phyloP scores from a whole-genome alignment of 2,888 invertebrate genomes.

The Apamea crenata region DNA sequence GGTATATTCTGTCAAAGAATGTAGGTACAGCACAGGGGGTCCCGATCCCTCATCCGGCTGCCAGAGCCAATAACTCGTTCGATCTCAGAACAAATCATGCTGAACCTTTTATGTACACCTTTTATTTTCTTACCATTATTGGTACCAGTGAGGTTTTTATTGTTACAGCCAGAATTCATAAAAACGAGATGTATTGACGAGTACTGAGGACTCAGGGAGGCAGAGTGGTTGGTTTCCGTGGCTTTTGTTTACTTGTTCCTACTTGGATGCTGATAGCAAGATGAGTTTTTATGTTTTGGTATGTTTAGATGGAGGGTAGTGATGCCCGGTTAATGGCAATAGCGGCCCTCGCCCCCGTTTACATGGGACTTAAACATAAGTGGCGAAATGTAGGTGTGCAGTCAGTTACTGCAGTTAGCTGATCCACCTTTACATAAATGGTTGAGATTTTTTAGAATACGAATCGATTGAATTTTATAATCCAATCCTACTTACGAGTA shows the following conservation, averaged over 20 bases:
- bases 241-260: constrained; percentile 16
- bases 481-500: too few species aligned
- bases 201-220: not conserved
- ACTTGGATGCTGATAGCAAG: not conserved
- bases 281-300: constrained; percentile 4
- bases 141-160: constrained; percentile 40
- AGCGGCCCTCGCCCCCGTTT: too few species aligned
- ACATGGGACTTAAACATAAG: not conserved
- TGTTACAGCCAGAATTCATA: constrained; percentile 46
- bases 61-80: constrained; percentile 63
- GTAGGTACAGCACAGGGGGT: constrained; percentile 2
- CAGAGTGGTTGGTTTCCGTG: not conserved
- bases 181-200: constrained; percentile 30
- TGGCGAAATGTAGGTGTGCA: too few species aligned
- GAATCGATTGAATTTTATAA: too few species aligned
- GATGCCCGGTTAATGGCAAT: not conserved
- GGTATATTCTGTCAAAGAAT: constrained; percentile 21
- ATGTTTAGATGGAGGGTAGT: not conserved
- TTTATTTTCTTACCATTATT: constrained; percentile 52
- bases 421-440: too few species aligned
- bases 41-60: constrained; percentile 52
- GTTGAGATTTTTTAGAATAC: too few species aligned
- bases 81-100: constrained; percentile 65
- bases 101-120: constrained; percentile 59
- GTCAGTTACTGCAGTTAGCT: too few species aligned